Base-by-base conservation (phyloP, 1,140 invertebrate species). In the Trichonephila clavata region DNA sequence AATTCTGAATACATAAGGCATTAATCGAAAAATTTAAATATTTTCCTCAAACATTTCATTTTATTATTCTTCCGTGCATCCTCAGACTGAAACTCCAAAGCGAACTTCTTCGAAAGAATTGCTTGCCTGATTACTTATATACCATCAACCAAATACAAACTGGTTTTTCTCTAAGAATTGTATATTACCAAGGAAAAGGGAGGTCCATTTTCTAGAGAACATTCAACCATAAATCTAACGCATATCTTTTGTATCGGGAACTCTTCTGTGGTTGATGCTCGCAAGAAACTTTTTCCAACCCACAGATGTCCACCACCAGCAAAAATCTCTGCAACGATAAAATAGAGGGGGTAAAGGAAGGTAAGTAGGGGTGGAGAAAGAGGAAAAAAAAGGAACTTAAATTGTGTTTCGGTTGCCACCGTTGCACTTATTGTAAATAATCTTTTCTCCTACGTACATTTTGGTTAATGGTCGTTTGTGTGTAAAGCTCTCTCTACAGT, bases 391-490 rank as follows among this genome's bases (percentile, higher is more conserved):
- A 57, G 16, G 68, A 32, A 77, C 14, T 14, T 77, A 68, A 86
- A 86, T 86, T 86, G 60, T 71, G 32, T 88, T 88, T 65, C 65
- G 65, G 65, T 68, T 68, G 65, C 87, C 20, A 77, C 71, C 65
- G 57, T 39, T 43, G 50, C 63, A 90, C 39, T 77, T 90, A 90
- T 60, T 90, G 88, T 90, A 90, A 90, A 90, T 90, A 90, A 90
- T 90, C 65, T 90, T 90, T 88, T 60, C 84, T 88, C 61, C 86
- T 71, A 68, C 86, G 61, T 68, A 88, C 86, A 88, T 88, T 88
- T 50, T 27, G 61, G 39, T 60, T 90, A 90, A 90, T 90, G 88
- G 88, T 80, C 65, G 68, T 90, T 90, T 90, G 65, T 90, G 65
- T 90, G 68, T 80, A 80, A 71, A 90, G 60, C 63, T n/a, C 50